phyloP scores from a whole-genome alignment of 2,113 vertebrate genomes.

The Apeltes quadracus region DNA sequence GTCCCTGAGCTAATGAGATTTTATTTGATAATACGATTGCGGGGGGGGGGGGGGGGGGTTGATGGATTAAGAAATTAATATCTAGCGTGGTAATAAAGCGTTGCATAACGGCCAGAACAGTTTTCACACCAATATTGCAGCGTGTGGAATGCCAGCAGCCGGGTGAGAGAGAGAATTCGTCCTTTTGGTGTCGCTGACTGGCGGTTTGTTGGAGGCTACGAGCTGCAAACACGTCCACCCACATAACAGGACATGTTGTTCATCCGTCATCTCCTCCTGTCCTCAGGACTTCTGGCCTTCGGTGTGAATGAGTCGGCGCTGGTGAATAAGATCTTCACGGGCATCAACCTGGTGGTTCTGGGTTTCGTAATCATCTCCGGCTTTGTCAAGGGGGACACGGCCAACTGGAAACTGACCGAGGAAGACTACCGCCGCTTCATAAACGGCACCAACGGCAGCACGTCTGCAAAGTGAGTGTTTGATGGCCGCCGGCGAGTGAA shows the following conservation, averaged over 20 bases:
- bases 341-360: slow-evolving; percentile 90
- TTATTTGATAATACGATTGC: too few species aligned
- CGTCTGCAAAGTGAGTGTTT: slow-evolving; percentile 20
- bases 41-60: too few species aligned
- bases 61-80: neutral
- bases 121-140: slow-evolving; percentile 43
- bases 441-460: slow-evolving; percentile 59
- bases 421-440: slow-evolving; percentile 66
- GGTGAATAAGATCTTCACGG: slow-evolving; percentile 96
- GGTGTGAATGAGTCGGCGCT: slow-evolving; percentile 93
- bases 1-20: too few species aligned
- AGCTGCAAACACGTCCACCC: slow-evolving; percentile 50
- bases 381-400: slow-evolving; percentile 87
- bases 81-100: neutral
- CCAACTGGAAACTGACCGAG: slow-evolving; percentile 87
- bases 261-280: slow-evolving; percentile 1
- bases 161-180: slow-evolving; percentile 29
- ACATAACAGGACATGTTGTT: slow-evolving; percentile 41
- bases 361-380: slow-evolving; percentile 90
- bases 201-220: slow-evolving; percentile 26
- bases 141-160: slow-evolving; percentile 24
- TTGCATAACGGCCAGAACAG: slow-evolving; percentile 16
- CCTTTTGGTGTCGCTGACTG: slow-evolving; percentile 39
- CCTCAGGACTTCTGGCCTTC: slow-evolving; percentile 88
- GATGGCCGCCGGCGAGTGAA: neutral